Evolutionary conservation across 2,888 invertebrate genomes (phyloP), one percentile per base, ranked within the genome.

Genomic region (Meganola albula): DNA sequence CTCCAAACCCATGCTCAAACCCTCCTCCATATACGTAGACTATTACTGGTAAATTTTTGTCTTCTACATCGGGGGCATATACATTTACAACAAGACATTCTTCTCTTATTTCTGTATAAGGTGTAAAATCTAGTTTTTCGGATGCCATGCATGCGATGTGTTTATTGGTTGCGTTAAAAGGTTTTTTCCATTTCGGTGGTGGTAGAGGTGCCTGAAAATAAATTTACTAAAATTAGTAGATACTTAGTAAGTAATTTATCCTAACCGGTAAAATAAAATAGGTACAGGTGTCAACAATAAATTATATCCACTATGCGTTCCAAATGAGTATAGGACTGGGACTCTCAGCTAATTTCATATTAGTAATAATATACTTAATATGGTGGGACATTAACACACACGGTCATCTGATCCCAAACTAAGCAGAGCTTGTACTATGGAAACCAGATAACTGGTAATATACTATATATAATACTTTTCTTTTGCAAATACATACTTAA

Each of bases 61-160:
- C 40, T 21, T 53, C 27, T 1, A 71, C 74, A 25, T 66, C 56
- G 1, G 75, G 72, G 0, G 69, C 65, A 26, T 57, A 76, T 2
- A 80, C 54, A 39, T 67, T 78, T 2, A 73, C 57, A 4, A 71
- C 46, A 0, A 79, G 61, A 37, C 78, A 79, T 31, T 78, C 63
- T 44, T 78, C 77, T 26, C n/a, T n/a, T n/a, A n/a, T n/a, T n/a
- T n/a, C n/a, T n/a, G n/a, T n/a, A n/a, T n/a, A n/a, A n/a, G n/a
- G n/a, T 48, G 31, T 11, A 28, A 26, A 1, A 13, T 11, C n/a
- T 29, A 5, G 8, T 26, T 4, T 23, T 21, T 8, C n/a, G 2
- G 23, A 12, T n/a, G 23, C 11, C 0, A 18, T 1, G 0, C 69
- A 69, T n/a, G 56, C 26, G 1, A 65, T 48, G 2, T 35, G 22